Base-by-base conservation (phyloP, 2,888 invertebrate genomes). In the Machimus rusticus region DNA sequence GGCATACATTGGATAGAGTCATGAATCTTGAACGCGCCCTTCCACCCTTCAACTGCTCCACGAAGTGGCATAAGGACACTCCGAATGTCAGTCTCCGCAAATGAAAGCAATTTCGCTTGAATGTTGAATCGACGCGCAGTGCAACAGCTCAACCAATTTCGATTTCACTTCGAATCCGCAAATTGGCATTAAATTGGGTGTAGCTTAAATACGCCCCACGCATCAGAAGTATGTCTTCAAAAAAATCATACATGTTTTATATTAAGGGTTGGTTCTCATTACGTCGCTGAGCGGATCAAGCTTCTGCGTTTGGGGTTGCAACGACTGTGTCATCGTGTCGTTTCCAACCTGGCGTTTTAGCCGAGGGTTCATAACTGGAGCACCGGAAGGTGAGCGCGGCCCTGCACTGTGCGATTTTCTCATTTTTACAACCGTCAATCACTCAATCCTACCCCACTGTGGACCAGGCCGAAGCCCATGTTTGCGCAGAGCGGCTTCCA, bases 381-480 rank as follows among this genome's bases (percentile, higher is more conserved):
- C 84, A 51, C 66, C 16, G 79, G 28, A 57, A 28, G 66, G 31
- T 66, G 66, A 39, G 34, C 84, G 39, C 9, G 39, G 5, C 14
- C 34, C 16, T 23, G 37, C 19, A 5, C 74, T 16, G 16, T 74
- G 14, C 57, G 66, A 84, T 84, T 84, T 84, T 57, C 66, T 23
- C 28, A 74, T 66, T 74, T 84, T 74, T 66, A 39, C n/a, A 84
- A 84, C n/a, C 84, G 74, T 84, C 84, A 84, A 19, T 84, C 84
- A 66, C 74, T 66, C 84, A 57, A 66, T 81, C 19, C 81, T 39
- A 19, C 31, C 37, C 74, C 19, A 74, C 39, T 37, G 9, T 37
- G 23, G 37, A 46, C n/a, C 19, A 46, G 37, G 51, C 23, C 16
- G 16, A 23, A 5, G 78, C n/a, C 37, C 12, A 23, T 34, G 78